phyloP scores from a whole-genome alignment of 2,113 vertebrate species.

The Phalacrocorax brasilianus region DNA sequence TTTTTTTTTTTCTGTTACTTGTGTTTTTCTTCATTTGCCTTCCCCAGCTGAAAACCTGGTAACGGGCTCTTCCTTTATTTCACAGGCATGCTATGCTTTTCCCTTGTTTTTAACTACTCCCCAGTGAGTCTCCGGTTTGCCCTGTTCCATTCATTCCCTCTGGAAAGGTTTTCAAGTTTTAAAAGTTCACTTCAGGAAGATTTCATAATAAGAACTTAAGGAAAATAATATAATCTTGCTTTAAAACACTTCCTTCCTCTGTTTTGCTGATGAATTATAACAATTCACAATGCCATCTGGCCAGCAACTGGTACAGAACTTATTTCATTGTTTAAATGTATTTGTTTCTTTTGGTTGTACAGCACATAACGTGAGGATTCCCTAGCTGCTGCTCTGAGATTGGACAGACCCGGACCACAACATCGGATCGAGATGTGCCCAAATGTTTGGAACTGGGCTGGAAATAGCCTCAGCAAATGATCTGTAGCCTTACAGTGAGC shows the following conservation, averaged over 20 bases:
- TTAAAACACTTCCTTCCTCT: conserved; percentile 79
- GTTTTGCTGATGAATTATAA: conserved; percentile 67
- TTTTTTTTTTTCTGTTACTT: neutral
- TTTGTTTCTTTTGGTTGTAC: conserved; percentile 53
- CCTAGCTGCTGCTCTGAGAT: neutral
- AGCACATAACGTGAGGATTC: conserved; percentile 3
- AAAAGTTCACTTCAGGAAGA: conserved; percentile 70
- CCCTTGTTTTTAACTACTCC: conserved; percentile 22
- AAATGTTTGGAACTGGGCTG: neutral
- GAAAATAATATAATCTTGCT: conserved; percentile 75
- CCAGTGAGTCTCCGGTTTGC: neutral
- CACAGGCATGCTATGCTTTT: neutral
- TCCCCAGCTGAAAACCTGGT: neutral
- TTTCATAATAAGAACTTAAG: conserved; percentile 68
- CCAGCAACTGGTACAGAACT: conserved; percentile 45
- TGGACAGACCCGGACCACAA: neutral
- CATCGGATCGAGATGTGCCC: neutral
- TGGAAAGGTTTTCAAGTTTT: conserved; percentile 52
- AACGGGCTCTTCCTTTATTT: conserved; percentile 13
- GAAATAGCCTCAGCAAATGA: neutral
- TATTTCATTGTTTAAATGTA: conserved; percentile 38
- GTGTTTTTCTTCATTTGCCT: neutral
- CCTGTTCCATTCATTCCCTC: conserved; percentile 43
- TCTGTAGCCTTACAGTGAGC: neutral
- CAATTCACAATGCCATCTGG: conserved; percentile 67